Conservation (phyloP, 64 coral and sea anemone species). For the Pachyseris speciosa region DNA sequence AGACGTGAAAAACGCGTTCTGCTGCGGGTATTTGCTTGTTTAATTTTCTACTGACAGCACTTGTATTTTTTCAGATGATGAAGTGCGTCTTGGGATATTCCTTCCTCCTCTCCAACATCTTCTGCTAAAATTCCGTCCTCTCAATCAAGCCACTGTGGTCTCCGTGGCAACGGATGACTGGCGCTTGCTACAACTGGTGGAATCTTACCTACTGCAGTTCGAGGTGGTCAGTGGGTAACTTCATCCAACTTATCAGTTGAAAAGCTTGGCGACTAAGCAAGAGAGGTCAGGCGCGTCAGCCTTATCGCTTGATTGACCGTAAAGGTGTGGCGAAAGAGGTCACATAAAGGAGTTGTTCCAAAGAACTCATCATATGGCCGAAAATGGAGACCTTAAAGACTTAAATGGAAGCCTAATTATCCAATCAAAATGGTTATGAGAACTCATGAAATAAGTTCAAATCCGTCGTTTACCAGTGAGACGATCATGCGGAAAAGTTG, state of each 20-base stretch:
- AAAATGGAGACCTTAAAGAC: no score
- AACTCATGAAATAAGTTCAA: no score
- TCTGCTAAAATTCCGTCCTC: slow-evolving; percentile 72
- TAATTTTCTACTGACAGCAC: background rate
- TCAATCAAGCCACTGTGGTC: slow-evolving; percentile 67
- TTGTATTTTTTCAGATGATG: slow-evolving; percentile 55
- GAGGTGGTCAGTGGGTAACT: slow-evolving; percentile 34
- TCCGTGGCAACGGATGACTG: slow-evolving; percentile 90
- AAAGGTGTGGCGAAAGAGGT: no score
- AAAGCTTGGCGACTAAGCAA: background rate
- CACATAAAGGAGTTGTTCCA: no score
- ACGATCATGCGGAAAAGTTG: no score
- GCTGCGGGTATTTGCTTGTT: background rate
- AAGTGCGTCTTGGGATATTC: slow-evolving; percentile 84
- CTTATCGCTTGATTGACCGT: no score
- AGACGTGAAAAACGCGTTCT: no score
- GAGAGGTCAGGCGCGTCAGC: background rate
- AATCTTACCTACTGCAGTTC: slow-evolving; percentile 72
- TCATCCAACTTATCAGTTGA: no score
- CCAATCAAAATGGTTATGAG: no score
- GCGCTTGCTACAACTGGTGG: slow-evolving; percentile 74
- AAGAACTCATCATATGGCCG: no score
- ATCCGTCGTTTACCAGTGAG: no score
- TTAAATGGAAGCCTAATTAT: no score
- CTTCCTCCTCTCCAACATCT: slow-evolving; percentile 93